A percentile compares a stretch with the other conserved stretches of the same genome.
These are phyloP conservation scores for Drosophila seclusa DNA, from an alignment of 2,888 invertebrate genomes.

Conservation along the genomic window DNA sequence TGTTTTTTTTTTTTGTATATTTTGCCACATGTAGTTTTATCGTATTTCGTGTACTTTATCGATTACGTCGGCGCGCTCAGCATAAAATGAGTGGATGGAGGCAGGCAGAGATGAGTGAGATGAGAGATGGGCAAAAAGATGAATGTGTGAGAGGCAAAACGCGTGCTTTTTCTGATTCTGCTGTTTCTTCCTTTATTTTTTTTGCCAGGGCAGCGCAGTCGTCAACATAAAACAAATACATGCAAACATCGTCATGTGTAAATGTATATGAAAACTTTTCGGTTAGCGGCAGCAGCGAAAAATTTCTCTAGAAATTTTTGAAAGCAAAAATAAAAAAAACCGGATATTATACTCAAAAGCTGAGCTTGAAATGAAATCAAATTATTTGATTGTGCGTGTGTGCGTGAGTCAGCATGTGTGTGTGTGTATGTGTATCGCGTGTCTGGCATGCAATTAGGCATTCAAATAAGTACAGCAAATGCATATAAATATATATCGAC, in stretches of 20 bases:
- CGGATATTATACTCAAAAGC: conserved; percentile 72
- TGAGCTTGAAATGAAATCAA: conserved; percentile 67
- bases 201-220: conserved; percentile 36
- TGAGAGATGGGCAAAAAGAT: conserved; percentile 53
- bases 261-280: conserved; percentile 30
- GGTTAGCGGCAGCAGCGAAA: conserved; percentile 45
- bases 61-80: conserved; percentile 71
- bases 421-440: conserved; percentile 41
- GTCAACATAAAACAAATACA: conserved; percentile 49
- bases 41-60: conserved; percentile 69
- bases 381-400: conserved; percentile 52
- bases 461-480: conserved; percentile 45
- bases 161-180: conserved; percentile 47
- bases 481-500: conserved; percentile 7
- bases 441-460: conserved; percentile 62
- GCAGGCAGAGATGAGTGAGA: conserved; percentile 12
- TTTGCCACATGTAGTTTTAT: conserved; percentile 67
- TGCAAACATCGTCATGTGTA: conserved; percentile 1
- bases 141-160: conserved; percentile 59
- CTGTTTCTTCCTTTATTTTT: conserved; percentile 18
- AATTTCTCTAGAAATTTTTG: conserved; percentile 80
- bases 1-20: conserved; percentile 18
- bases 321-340: conserved; percentile 73
- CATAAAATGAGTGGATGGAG: conserved; percentile 47
- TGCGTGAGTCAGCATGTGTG: conserved; percentile 20